These are phyloP conservation scores for Tolmerus cingulatus DNA, from an alignment of 2,888 invertebrate species.

Conservation along the genomic window DNA sequence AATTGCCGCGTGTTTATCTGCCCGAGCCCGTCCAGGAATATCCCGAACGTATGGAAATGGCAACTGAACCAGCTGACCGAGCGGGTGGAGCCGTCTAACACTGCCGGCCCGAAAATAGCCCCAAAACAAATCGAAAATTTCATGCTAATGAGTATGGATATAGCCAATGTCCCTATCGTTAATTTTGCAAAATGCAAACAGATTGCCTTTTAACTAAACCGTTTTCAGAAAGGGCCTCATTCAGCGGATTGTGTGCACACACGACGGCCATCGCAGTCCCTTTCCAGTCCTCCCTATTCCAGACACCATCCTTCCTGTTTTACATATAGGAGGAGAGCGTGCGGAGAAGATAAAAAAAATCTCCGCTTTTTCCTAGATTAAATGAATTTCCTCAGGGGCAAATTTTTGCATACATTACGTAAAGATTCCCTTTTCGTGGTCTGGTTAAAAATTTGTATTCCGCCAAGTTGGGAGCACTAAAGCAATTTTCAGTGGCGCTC, in stretches of 20 bases:
- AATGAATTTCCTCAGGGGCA: slow-evolving; percentile 42
- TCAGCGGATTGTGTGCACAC: not conserved
- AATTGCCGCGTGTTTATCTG: not conserved
- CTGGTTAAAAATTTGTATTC: slow-evolving; percentile 46
- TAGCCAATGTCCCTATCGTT: slow-evolving; percentile 17
- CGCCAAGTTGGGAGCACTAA: slow-evolving; percentile 43
- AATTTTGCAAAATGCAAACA: slow-evolving; percentile 25
- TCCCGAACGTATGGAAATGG: not conserved
- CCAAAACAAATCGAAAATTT: slow-evolving; percentile 11
- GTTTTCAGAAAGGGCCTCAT: not conserved
- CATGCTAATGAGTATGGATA: slow-evolving; percentile 21
- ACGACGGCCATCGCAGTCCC: not conserved
- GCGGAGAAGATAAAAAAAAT: slow-evolving; percentile 27
- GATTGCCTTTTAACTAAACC: slow-evolving; percentile 11
- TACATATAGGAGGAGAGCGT: not conserved
- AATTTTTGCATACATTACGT: slow-evolving; percentile 44
- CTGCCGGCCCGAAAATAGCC: not conserved
- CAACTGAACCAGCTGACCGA: not conserved
- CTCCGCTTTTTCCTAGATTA: slow-evolving; percentile 39
- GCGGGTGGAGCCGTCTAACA: not conserved
- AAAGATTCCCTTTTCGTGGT: slow-evolving; percentile 16
- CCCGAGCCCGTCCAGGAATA: not conserved
- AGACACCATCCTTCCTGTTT: not conserved
- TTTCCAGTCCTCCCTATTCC: not conserved
- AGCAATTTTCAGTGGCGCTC: slow-evolving; percentile 45